Base-by-base conservation (phyloP, 2,797 vertebrate genomes). In the Graptemys geographica region DNA sequence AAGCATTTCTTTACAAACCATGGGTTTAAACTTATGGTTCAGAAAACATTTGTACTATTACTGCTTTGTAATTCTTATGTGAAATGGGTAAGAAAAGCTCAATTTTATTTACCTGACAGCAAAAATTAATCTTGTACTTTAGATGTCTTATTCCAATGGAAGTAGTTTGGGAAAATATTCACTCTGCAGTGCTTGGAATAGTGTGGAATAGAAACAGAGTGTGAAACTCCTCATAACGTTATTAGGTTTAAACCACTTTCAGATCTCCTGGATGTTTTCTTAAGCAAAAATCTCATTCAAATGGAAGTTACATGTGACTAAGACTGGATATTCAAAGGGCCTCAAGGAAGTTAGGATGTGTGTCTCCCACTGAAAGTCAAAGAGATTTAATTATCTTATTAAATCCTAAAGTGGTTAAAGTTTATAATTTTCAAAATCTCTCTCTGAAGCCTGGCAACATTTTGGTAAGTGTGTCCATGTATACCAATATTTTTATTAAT, bases 281-380 rank as follows among this genome's bases (percentile, higher is more conserved):
- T 62, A 89, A 88, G 94, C 81, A 92, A 19, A 13, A 80, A 44
- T 10, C 11, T 5, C 80, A 74, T 2, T 83, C 89, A 79, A 76
- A 0, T 21, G 53, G 49, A 6, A 74, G 86, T 44, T 84, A 95
- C 89, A 84, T 18, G 41, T 86, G 92, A 62, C 0, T 47, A 47
- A 2, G 81, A 69, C 49, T 33, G 78, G 8, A 0, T 56, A 52
- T 56, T 51, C 84, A 69, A 84, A 78, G 2, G 74, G 87, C 33
- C 11, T 62, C 10, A 0, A 90, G 28, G 0, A 12, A 86, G 31
- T 11, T 25, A 55, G 89, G 72, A 59, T 87, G 94, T 8, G 78
- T 80, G 79, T 80, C 79, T 89, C 90, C n/a, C 83, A 87, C 12
- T 1, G 19, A 21, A 28, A 13, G 53, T 57, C 41, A 76, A 27